A percentile compares a stretch with the other conserved stretches of the same genome.
These are phyloP conservation scores for Zapornia atra DNA, from an alignment of 2,113 vertebrate genomes.

Conservation along the genomic window DNA sequence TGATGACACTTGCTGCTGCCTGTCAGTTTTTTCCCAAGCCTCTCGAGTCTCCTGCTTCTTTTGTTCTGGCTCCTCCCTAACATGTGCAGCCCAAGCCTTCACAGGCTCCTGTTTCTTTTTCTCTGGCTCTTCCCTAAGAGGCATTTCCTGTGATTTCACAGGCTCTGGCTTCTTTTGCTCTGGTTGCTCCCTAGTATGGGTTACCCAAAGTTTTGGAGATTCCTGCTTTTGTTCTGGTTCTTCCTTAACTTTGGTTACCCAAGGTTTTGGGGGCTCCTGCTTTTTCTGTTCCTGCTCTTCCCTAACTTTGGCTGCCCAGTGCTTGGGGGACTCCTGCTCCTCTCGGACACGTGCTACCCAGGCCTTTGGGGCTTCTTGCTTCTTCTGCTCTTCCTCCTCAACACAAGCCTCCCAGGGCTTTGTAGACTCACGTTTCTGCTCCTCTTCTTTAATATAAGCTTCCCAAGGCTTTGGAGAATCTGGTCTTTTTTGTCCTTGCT, in stretches of 20 bases:
- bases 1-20: slow-evolving; percentile 40
- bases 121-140: slow-evolving; percentile 69
- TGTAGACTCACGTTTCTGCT: slow-evolving; percentile 15
- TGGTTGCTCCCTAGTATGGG: slow-evolving; percentile 62
- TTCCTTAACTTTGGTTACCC: slow-evolving; percentile 62
- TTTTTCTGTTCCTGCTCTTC: slow-evolving; percentile 77
- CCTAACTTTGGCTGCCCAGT: slow-evolving; percentile 75
- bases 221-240: slow-evolving; percentile 73
- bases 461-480: slow-evolving; percentile 75
- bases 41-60: slow-evolving; percentile 71
- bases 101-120: slow-evolving; percentile 66
- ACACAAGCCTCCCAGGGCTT: slow-evolving; percentile 73
- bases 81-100: slow-evolving; percentile 51
- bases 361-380: slow-evolving; percentile 80
- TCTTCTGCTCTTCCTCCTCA: slow-evolving; percentile 66
- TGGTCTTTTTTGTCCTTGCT: slow-evolving; percentile 56
- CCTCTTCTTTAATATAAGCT: slow-evolving; percentile 52
- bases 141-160: slow-evolving; percentile 63
- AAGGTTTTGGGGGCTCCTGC: slow-evolving; percentile 39
- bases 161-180: slow-evolving; percentile 64
- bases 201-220: slow-evolving; percentile 79
- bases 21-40: slow-evolving; percentile 69
- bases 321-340: slow-evolving; percentile 44
- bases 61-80: slow-evolving; percentile 74
- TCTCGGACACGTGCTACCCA: slow-evolving; percentile 74